Conservation (phyloP, 2,888 invertebrate species). For the Noctua comes region DNA sequence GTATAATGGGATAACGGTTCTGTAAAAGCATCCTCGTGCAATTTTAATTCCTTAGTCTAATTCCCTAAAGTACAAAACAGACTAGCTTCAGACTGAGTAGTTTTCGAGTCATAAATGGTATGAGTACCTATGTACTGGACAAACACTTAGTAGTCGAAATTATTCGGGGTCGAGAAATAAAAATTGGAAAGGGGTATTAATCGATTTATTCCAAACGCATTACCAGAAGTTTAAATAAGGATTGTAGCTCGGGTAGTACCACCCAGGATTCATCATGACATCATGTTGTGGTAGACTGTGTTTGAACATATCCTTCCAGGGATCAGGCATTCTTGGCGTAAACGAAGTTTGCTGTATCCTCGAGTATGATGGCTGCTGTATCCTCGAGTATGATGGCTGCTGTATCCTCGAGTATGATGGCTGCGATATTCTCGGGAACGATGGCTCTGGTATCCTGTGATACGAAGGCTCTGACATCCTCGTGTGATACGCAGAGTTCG, state of each 20-base stretch:
- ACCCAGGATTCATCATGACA: conserved; percentile 66
- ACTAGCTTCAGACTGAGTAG: not conserved
- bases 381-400: conserved; percentile 68
- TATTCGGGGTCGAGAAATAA: not conserved
- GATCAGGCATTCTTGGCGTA: conserved; percentile 56
- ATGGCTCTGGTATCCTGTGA: conserved; percentile 44
- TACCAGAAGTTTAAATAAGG: conserved; percentile 75
- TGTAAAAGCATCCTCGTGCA: too few species aligned
- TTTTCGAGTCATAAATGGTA: not conserved
- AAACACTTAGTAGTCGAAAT: not conserved
- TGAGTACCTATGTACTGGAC: not conserved
- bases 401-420: conserved; percentile 66
- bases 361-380: conserved; percentile 69
- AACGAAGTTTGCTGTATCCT: conserved; percentile 68
- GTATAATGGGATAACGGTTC: not conserved
- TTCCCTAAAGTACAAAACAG: not conserved
- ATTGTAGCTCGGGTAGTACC: conserved; percentile 75
- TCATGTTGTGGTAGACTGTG: conserved; percentile 63
- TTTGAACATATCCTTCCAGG: conserved; percentile 70
- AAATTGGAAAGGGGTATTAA: conserved; percentile 15
- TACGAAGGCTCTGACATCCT: conserved; percentile 68
- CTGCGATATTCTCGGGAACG: conserved; percentile 28
- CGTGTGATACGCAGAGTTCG: conserved; percentile 59
- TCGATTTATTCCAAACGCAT: conserved; percentile 60
- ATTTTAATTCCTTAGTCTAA: not conserved